These are phyloP conservation scores for Myiotriccus ornatus DNA, from an alignment of 2,797 vertebrate genomes.

Conservation along the genomic window DNA sequence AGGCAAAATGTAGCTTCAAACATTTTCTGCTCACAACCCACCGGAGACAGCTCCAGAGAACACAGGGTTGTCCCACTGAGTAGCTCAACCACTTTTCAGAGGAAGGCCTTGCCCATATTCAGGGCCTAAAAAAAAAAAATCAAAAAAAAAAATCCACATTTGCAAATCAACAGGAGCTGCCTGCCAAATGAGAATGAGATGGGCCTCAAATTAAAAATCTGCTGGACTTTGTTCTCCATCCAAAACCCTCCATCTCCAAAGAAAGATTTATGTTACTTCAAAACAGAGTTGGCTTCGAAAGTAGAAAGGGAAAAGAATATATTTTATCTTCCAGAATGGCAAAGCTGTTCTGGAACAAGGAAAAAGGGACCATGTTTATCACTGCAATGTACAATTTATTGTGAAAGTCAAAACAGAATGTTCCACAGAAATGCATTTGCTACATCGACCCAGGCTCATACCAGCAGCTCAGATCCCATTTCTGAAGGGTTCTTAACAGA, in stretches of 20 bases:
- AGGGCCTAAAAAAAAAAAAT: neutral
- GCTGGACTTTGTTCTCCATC: conserved; percentile 22
- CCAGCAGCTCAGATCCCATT: conserved; percentile 40
- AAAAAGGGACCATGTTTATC: conserved; percentile 26
- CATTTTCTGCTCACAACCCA: neutral
- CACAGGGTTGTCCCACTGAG: neutral
- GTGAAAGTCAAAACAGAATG: conserved; percentile 39
- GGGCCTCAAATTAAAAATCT: conserved; percentile 1
- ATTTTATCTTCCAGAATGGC: conserved; percentile 37
- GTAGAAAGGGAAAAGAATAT: conserved; percentile 1
- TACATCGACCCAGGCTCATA: neutral
- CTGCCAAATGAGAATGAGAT: conserved; percentile 29
- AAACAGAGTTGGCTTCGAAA: conserved; percentile 8
- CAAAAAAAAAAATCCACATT: neutral
- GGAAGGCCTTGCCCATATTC: neutral
- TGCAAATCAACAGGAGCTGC: neutral
- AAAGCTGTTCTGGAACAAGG: conserved; percentile 16
- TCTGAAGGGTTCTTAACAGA: conserved; percentile 50
- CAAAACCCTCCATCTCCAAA: conserved; percentile 16
- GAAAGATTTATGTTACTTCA: conserved; percentile 4
- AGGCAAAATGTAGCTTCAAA: conserved; percentile 46
- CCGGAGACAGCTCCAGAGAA: neutral
- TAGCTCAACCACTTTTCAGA: neutral
- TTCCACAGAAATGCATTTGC: conserved; percentile 45
- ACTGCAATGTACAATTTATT: conserved; percentile 27